Evolutionary conservation across 2,113 vertebrate species (phyloP).

Genomic region (human (Homo sapiens)): GRCh38 chr6:13179501-13180000

Average conservation of each 20-base stretch:
- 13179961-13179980: not conserved
- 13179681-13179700: not conserved
- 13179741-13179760: not conserved
- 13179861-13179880: not conserved
- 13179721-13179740: not conserved
- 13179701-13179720: too few relatives aligned
- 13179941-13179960: not conserved
- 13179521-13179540: not conserved
- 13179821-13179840: not conserved
- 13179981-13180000: not conserved
- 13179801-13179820: not conserved
- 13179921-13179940: not conserved
- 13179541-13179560: not conserved
- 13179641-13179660: not conserved
- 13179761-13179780: not conserved
- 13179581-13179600: not conserved
- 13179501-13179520: not conserved
- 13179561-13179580: not conserved
- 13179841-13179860: not conserved
- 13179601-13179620: not conserved
- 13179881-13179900: not conserved
- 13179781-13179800: not conserved
- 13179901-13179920: not conserved
- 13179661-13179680: too few relatives aligned
- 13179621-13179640: not conserved